A percentile compares a stretch with the other conserved stretches of the same genome.
Conservation (phyloP, 2,113 vertebrate genomes). For the Lagenorhynchus albirostris region DNA sequence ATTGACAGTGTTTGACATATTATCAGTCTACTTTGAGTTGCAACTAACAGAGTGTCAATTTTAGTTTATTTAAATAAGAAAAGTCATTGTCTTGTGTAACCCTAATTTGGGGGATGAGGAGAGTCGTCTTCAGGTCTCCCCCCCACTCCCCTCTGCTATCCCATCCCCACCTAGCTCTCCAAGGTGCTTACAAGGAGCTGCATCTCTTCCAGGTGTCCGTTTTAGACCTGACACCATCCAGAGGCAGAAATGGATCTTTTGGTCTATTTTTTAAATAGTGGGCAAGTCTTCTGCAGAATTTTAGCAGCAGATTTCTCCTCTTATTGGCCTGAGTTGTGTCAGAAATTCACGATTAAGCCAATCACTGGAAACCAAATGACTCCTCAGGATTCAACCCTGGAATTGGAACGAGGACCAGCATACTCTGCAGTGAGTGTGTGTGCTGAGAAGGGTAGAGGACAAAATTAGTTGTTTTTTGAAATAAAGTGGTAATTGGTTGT, state of each 20-base stretch:
- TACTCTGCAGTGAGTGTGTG: neutral
- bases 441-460: neutral
- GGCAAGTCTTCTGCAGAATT: neutral
- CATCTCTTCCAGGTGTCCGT: neutral
- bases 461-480: neutral
- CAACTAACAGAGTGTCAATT: neutral
- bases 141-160: neutral
- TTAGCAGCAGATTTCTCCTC: neutral
- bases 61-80: neutral
- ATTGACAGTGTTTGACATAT: neutral
- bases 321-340: neutral
- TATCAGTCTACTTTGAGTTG: neutral
- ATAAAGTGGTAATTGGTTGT: neutral
- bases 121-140: too few species aligned
- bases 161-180: neutral
- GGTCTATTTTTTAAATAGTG: neutral
- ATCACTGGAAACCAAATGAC: neutral
- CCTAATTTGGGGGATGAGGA: neutral
- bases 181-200: too few species aligned
- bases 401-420: neutral
- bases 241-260: neutral
- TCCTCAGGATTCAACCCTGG: neutral
- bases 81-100: neutral
- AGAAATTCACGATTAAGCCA: neutral
- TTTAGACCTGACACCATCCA: neutral